Conservation (phyloP, 1,140 invertebrate genomes). For the Hermetia illucens region DNA sequence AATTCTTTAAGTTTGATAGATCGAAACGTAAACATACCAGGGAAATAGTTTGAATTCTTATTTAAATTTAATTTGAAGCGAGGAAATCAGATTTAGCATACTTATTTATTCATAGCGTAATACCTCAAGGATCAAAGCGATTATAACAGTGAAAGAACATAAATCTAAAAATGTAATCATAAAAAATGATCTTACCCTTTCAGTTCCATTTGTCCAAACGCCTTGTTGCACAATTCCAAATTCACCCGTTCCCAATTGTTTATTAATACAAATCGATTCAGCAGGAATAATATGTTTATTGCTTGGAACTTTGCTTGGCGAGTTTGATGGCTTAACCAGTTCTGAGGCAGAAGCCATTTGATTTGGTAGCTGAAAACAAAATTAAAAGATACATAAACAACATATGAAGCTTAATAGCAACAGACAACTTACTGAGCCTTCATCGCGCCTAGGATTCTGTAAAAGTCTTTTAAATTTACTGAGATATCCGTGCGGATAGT, state of each 20-base stretch:
- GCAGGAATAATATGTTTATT: constrained; percentile 92
- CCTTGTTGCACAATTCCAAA: constrained; percentile 97
- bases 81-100: no score
- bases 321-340: constrained; percentile 10
- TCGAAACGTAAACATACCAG: no score
- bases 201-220: constrained; percentile 91
- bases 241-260: constrained; percentile 89
- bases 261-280: constrained; percentile 85
- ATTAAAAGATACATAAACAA: constrained; percentile 1
- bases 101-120: no score
- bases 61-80: no score
- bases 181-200: constrained; percentile 73
- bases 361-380: constrained; percentile 23
- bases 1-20: no score
- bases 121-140: no score
- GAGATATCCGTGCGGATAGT: constrained; percentile 83
- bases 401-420: background rate
- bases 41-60: no score
- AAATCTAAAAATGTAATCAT: no score
- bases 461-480: constrained; percentile 76
- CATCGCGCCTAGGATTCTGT: constrained; percentile 45
- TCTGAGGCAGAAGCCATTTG: constrained; percentile 25
- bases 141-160: no score
- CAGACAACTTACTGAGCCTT: constrained; percentile 15
- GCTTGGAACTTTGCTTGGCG: constrained; percentile 43